Base-by-base conservation (phyloP, 2,888 invertebrate genomes). In the Gymnosoma rotundatum region DNA sequence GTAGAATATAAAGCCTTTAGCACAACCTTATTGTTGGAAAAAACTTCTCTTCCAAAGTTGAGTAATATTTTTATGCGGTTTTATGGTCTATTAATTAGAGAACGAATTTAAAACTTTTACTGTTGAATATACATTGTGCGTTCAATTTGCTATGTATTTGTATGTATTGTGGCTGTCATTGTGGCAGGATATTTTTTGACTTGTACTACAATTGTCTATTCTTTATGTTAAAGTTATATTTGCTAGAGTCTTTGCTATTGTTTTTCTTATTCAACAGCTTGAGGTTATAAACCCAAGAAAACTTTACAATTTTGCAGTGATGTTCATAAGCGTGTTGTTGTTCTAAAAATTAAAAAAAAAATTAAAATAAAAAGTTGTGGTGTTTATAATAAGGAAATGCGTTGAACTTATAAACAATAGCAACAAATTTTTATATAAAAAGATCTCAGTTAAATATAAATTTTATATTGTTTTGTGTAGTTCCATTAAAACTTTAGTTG, bases 371-470 rank as follows among this genome's bases (percentile, higher is more conserved):
- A 63, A 69, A 38, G 70, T 75, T 74, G 50, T 63, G 56, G n/a
- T 63, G 32, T 48, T 38, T 42, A 69, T 56, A 75, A 75, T 81
- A 82, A 70, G 75, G 81, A 82, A 76, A 82, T 72, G 75, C 70
- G 75, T 82, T 70, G 70, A 82, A 50, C 58, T 64, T 56, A 75
- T 50, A 58, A 75, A 74, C 58, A 58, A 70, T 16, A 60, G 32
- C 18, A 52, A 70, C 42, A 52, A 32, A 48, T 69, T 64, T 6
- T 45, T 70, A 64, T 64, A 6, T 6, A 50, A 25, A 32, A 45
- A 48, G 56, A 58, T n/a, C 67, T 54, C 42, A 64, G 54, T 79
- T 66, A 66, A 73, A 79, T 79, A 42, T 73, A 66, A 73, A 79
- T 60, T 66, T 72, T 66, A 58, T 73, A 32, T 56, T 78, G n/a